Evolutionary conservation across 2,113 vertebrate species (phyloP).

Genomic region (Plotosus lineatus): DNA sequence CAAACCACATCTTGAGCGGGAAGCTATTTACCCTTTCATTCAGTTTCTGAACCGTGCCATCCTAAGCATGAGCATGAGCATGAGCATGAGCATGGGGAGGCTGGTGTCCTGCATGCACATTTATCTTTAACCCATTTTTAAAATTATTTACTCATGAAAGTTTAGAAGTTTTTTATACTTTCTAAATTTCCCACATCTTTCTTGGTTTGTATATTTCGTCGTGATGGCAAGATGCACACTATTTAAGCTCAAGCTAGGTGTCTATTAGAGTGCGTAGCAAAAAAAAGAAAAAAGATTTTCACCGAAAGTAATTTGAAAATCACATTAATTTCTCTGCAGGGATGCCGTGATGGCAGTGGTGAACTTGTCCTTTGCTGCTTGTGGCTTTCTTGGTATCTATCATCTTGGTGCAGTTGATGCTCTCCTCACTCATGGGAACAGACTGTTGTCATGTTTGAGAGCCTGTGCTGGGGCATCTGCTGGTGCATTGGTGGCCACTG

Average conservation of each 20-base stretch:
- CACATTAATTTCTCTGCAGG: background rate
- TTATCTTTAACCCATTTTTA: too few relatives aligned
- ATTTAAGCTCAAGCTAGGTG: too few relatives aligned
- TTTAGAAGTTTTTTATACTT: too few relatives aligned
- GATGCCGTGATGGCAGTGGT: conserved; percentile 61
- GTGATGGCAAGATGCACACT: background rate
- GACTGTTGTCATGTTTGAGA: conserved; percentile 74
- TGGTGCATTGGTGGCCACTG: conserved; percentile 82
- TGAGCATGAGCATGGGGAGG: too few relatives aligned
- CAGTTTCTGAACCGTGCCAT: too few relatives aligned
- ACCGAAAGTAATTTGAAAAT: background rate
- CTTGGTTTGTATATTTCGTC: background rate
- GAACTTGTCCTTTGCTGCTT: conserved; percentile 87
- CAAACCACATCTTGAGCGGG: too few relatives aligned
- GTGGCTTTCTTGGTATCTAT: conserved; percentile 90
- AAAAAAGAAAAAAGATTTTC: background rate
- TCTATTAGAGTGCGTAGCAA: background rate
- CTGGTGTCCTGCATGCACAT: too few relatives aligned
- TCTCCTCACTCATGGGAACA: conserved; percentile 77
- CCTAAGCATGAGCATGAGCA: too few relatives aligned
- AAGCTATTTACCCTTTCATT: too few relatives aligned
- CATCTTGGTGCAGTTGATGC: conserved; percentile 86
- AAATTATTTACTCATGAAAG: too few relatives aligned
- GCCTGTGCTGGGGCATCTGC: conserved; percentile 87
- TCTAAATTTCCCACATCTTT: too few relatives aligned